Evolutionary conservation across 2,113 vertebrate species (phyloP), one percentile per base, ranked within the genome.

Genomic region (Dipodomys merriami): DNA sequence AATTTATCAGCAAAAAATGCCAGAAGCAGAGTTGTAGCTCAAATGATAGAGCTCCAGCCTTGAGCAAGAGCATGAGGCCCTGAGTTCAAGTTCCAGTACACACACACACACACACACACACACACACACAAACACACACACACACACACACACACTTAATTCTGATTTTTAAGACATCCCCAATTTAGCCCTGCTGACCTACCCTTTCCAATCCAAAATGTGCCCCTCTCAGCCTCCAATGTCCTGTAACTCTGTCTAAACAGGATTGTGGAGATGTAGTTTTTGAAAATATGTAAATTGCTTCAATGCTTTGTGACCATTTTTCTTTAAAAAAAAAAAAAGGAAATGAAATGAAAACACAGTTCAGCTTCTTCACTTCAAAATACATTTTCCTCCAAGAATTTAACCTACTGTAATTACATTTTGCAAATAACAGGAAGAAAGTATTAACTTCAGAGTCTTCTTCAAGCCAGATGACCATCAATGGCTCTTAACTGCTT

Each of bases 361-460:
- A 25, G 1, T 53, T 57, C 68, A 25, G 53, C 30, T 95, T 95
- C 19, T 94, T 74, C 46, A 69, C 27, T 80, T 86, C 77, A 80
- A 57, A 94, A 93, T 2, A 76, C 12, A 23, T 86, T 91, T 86
- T 77, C 65, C 35, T 16, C 53, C 11, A 68, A 81, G 57, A 89
- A 81, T 53, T 88, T 89, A 81, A 74, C 19, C 23, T 67, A 49
- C 8, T 57, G 65, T 86, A 84, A 89, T 57, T 81, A 74, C 6
- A 65, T 84, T 82, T 85, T 86, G 33, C 29, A 81, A 91, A 68
- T 83, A 93, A 82, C 35, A 2, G 13, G 5, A 80, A 91, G 11
- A 80, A 80, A 78, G 35, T 62, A 91, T 93, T 78, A 89, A 81
- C 86, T 68, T 46, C 69, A 53, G 30, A 69, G 6, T 46, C 44